Evolutionary conservation across 2,797 vertebrate species (phyloP).

Genomic region (Tenualosa ilisha): DNA sequence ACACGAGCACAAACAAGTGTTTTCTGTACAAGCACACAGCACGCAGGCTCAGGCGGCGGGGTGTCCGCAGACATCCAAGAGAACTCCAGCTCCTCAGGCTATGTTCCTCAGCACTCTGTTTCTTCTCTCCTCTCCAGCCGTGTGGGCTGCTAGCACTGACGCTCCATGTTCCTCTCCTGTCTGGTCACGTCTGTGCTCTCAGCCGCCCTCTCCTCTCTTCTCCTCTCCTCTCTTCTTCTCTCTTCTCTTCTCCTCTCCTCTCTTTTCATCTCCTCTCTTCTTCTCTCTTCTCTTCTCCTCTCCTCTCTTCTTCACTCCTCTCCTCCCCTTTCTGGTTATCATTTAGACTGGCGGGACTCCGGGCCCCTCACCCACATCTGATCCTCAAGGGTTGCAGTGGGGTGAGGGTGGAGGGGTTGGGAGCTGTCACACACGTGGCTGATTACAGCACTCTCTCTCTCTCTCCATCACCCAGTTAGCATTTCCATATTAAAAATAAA

Average conservation of each 20-base stretch:
- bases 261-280: background rate
- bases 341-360: background rate
- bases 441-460: background rate
- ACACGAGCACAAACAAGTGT: background rate
- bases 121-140: too few relatives aligned
- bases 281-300: slow-evolving; percentile 1
- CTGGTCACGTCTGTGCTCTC: too few relatives aligned
- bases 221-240: slow-evolving; percentile 27
- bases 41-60: background rate
- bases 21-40: background rate
- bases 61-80: background rate
- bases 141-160: too few relatives aligned
- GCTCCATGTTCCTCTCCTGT: too few relatives aligned
- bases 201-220: too few relatives aligned
- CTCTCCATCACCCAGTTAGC: slow-evolving; percentile 6
- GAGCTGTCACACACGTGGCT: background rate
- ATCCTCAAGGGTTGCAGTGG: background rate
- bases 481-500: slow-evolving; percentile 4
- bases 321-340: background rate
- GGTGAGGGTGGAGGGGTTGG: background rate
- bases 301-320: background rate
- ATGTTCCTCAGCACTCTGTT: background rate
- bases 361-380: background rate
- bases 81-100: background rate
- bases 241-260: background rate